Percentiles rank a stretch among this genome's conserved stretches.
Conservation (phyloP, 2,113 vertebrate genomes). For the Antechinus stuartii region DNA sequence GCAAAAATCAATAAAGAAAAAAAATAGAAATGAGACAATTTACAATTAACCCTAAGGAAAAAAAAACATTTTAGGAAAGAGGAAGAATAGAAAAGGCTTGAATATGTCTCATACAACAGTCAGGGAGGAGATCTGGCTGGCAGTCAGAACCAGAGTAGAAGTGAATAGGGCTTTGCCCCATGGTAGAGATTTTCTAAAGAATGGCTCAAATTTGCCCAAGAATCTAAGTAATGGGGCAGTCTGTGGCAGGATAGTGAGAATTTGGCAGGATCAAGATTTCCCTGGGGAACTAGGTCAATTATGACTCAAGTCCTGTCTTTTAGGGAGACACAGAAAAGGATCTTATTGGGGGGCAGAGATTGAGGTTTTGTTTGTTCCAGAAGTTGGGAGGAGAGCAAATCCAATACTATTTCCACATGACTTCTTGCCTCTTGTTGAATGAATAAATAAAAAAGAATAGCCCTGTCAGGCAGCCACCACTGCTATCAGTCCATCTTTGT, state of each 20-base stretch:
- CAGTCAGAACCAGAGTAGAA: background rate
- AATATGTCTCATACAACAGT: background rate
- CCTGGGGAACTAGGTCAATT: background rate
- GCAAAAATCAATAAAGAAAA: background rate
- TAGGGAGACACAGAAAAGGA: background rate
- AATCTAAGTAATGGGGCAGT: background rate
- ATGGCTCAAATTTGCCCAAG: background rate
- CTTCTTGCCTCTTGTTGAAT: no score
- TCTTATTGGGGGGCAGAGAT: background rate
- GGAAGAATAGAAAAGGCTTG: background rate
- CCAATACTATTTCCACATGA: no score
- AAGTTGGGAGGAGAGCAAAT: background rate
- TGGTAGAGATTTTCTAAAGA: background rate
- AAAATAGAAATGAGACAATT: conserved; percentile 5
- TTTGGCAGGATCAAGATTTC: background rate
- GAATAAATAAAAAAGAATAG: no score
- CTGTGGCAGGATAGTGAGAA: background rate
- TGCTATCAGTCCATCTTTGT: no score
- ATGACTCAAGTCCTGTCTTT: background rate
- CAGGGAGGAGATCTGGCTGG: background rate
- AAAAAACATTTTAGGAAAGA: background rate
- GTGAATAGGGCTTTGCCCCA: background rate
- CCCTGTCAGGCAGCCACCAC: no score
- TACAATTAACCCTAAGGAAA: background rate
- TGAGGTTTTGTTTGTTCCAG: background rate